Conservation (phyloP, 2,797 vertebrate species). For the Clamator glandarius region DNA sequence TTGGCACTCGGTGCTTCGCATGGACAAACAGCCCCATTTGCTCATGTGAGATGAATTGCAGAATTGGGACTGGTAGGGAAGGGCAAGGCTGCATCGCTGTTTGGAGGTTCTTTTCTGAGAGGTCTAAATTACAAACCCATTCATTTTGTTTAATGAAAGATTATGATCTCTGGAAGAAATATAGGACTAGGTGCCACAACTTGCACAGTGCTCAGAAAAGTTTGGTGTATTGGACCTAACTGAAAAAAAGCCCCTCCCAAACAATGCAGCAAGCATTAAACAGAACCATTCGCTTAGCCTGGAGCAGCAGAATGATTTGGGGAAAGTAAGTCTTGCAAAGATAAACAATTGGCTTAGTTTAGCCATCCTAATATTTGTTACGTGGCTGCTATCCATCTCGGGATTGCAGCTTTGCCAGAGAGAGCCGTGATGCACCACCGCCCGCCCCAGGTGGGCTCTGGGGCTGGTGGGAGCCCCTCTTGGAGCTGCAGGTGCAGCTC, state of each 20-base stretch:
- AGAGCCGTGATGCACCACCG: neutral
- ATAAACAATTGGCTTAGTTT: slow-evolving; percentile 50
- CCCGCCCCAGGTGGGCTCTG: neutral
- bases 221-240: neutral
- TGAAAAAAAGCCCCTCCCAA: neutral
- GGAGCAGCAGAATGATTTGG: slow-evolving; percentile 57
- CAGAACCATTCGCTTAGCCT: neutral
- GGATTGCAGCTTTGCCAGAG: slow-evolving; percentile 31
- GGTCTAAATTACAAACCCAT: neutral
- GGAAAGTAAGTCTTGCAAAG: slow-evolving; percentile 35
- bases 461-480: neutral
- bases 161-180: slow-evolving; percentile 46
- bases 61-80: neutral
- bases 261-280: neutral
- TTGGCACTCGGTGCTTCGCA: neutral
- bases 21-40: neutral
- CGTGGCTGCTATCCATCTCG: slow-evolving; percentile 9
- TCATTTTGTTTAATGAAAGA: slow-evolving; percentile 45
- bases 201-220: neutral
- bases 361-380: slow-evolving; percentile 38
- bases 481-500: neutral
- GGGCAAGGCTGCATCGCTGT: neutral
- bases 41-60: neutral
- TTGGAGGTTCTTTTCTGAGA: neutral
- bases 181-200: neutral